phyloP scores from a whole-genome alignment of 2,797 vertebrate genomes.

The Oryzias dopingdopingensis region DNA sequence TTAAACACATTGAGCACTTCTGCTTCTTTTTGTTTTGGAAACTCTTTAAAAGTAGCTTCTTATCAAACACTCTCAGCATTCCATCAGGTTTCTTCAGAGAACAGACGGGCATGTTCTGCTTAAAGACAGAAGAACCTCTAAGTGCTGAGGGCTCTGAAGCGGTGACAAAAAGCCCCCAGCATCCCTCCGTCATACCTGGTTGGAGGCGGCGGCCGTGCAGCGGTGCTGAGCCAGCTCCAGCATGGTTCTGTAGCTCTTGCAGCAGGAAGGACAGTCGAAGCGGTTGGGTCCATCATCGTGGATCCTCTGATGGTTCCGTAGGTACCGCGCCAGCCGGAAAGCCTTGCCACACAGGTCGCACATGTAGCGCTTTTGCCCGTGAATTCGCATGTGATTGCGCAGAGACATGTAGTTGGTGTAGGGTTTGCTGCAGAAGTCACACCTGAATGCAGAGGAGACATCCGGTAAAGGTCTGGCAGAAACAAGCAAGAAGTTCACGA shows the following conservation, averaged over 20 bases:
- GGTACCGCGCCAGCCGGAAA: slow-evolving; percentile 72
- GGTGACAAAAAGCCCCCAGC: background rate
- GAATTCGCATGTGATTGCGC: slow-evolving; percentile 75
- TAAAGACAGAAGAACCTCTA: too few relatives aligned
- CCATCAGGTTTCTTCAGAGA: too few relatives aligned
- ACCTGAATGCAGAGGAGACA: slow-evolving; percentile 40
- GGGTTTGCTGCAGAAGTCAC: slow-evolving; percentile 75
- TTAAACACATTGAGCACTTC: too few relatives aligned
- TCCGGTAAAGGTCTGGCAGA: background rate
- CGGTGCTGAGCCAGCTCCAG: slow-evolving; percentile 75
- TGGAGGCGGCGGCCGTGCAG: slow-evolving; percentile 48
- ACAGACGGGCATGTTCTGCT: too few relatives aligned
- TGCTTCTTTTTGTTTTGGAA: too few relatives aligned
- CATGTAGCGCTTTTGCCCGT: slow-evolving; percentile 75
- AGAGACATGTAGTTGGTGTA: slow-evolving; percentile 78
- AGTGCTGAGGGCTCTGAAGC: background rate
- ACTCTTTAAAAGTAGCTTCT: too few relatives aligned
- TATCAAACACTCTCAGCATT: too few relatives aligned
- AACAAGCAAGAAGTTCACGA: background rate
- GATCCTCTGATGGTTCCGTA: slow-evolving; percentile 76
- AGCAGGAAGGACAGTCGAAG: slow-evolving; percentile 75
- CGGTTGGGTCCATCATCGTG: slow-evolving; percentile 74
- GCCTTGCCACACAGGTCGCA: slow-evolving; percentile 73
- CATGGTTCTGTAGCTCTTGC: slow-evolving; percentile 76
- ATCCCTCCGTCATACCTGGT: slow-evolving; percentile 51